phyloP scores from a whole-genome alignment of 2,888 invertebrate genomes.

The Dioctria linearis region DNA sequence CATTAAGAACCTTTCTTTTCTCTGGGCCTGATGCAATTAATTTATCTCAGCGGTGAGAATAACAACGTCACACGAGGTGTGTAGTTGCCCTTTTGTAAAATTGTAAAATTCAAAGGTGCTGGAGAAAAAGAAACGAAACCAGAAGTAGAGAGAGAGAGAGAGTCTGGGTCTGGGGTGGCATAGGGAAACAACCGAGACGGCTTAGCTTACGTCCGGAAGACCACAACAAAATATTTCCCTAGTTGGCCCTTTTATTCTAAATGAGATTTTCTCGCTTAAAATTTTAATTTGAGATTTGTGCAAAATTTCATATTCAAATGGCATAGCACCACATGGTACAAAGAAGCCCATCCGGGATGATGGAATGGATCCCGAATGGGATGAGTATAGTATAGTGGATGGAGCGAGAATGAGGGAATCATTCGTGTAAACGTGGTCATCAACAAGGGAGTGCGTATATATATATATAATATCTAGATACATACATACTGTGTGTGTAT shows the following conservation, averaged over 20 bases:
- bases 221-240: constrained; percentile 48
- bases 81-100: constrained; percentile 19
- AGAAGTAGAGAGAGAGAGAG: too few species aligned
- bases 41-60: constrained; percentile 51
- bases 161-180: constrained; percentile 1
- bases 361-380: background rate
- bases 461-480: background rate
- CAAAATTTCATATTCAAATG: constrained; percentile 53
- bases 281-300: constrained; percentile 52
- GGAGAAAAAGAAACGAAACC: constrained; percentile 15
- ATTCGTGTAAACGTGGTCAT: constrained; percentile 53
- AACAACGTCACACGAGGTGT: constrained; percentile 33
- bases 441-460: constrained; percentile 46
- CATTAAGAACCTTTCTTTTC: constrained; percentile 32
- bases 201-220: constrained; percentile 41
- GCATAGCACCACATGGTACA: constrained; percentile 52
- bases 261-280: constrained; percentile 53
- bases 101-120: constrained; percentile 38
- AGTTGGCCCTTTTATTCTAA: constrained; percentile 49
- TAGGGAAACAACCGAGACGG: constrained; percentile 27
- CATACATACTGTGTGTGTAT: background rate
- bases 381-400: background rate
- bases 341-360: constrained; percentile 14
- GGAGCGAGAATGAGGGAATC: constrained; percentile 47
- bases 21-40: constrained; percentile 45